Evolutionary conservation across 2,797 vertebrate genomes (phyloP).

Genomic region (Chelonia mydas): DNA sequence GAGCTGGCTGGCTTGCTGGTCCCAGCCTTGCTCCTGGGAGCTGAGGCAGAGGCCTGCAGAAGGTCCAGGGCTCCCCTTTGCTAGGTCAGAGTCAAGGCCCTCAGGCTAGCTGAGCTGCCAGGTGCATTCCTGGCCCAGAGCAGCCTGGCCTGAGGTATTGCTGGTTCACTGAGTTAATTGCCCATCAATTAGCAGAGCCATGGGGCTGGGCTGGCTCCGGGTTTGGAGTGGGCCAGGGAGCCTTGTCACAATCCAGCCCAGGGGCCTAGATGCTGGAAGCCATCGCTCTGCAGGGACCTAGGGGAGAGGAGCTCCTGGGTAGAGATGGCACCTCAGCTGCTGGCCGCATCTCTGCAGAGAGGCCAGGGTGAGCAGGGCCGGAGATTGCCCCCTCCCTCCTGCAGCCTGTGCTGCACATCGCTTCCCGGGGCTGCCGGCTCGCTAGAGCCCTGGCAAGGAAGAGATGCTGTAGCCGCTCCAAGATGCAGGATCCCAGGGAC

Average conservation of each 20-base stretch:
- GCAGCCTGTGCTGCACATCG: neutral
- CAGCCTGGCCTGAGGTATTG: neutral
- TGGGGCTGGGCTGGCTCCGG: neutral
- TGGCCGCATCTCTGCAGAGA: neutral
- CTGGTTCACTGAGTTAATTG: neutral
- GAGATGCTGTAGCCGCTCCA: neutral
- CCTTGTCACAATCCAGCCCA: neutral
- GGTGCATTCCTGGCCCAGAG: neutral
- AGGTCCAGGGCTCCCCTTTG: neutral
- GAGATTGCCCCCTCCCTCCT: neutral
- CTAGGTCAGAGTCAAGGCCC: neutral
- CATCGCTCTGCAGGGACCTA: neutral
- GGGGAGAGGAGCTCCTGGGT: neutral
- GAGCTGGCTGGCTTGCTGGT: neutral
- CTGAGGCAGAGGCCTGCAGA: neutral
- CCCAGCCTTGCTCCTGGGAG: neutral
- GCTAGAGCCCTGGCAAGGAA: no score
- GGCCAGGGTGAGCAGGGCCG: neutral
- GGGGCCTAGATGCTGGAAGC: neutral
- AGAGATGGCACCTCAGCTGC: neutral
- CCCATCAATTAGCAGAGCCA: no score
- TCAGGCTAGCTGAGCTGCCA: neutral
- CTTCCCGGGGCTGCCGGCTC: neutral
- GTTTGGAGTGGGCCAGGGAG: neutral
- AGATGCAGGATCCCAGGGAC: neutral